Conservation (phyloP, 92 coral and sea anemone species). For the Phenganax marumi region DNA sequence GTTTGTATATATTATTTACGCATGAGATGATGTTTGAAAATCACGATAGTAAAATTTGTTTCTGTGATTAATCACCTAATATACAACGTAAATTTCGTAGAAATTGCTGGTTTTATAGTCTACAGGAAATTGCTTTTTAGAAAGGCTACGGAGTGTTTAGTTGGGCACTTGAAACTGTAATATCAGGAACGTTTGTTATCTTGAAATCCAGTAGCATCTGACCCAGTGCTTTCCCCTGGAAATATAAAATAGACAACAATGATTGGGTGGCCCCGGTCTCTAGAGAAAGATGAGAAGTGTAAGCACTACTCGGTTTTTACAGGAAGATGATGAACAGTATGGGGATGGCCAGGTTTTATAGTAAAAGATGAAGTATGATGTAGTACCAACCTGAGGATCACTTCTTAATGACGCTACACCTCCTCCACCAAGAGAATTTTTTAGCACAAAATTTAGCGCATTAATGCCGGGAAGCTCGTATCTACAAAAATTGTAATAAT, state of each 20-base stretch:
- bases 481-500: slow-evolving; percentile 47
- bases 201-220: slow-evolving; percentile 96
- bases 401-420: slow-evolving; percentile 95
- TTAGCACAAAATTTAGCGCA: slow-evolving; percentile 89
- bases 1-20: too few species aligned
- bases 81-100: too few species aligned
- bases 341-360: too few species aligned
- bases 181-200: slow-evolving; percentile 94
- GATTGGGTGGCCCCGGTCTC: too few species aligned
- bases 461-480: slow-evolving; percentile 97
- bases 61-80: too few species aligned
- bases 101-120: too few species aligned
- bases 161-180: slow-evolving; percentile 80
- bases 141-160: slow-evolving; percentile 49
- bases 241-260: slow-evolving; percentile 13
- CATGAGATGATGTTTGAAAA: too few species aligned
- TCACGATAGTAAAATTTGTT: too few species aligned
- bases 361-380: too few species aligned
- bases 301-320: too few species aligned
- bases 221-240: slow-evolving; percentile 94
- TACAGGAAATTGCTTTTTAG: background rate
- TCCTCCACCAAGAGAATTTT: slow-evolving; percentile 98
- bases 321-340: too few species aligned
- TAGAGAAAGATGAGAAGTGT: too few species aligned
- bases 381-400: slow-evolving; percentile 82